phyloP scores from a whole-genome alignment of 2,888 invertebrate species.

The Peribatodes rhomboidaria region DNA sequence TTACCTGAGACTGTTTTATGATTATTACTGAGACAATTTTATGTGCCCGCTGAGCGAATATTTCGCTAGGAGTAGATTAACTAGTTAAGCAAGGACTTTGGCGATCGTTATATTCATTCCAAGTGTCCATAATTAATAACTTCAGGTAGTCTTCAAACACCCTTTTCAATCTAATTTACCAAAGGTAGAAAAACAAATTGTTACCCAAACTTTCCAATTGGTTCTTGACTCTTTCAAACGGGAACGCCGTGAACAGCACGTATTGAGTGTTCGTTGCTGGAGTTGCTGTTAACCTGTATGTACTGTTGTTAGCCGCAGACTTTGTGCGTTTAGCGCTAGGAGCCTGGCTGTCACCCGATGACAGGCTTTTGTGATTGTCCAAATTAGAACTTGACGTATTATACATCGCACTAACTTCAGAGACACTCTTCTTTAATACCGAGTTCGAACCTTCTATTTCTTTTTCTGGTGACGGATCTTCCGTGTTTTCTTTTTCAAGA shows the following conservation, averaged over 20 bases:
- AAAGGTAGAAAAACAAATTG: constrained; percentile 22
- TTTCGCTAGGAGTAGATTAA: too few relatives aligned
- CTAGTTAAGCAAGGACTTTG: too few relatives aligned
- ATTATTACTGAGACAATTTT: too few relatives aligned
- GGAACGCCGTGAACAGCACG: constrained; percentile 76
- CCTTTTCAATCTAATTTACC: too few relatives aligned
- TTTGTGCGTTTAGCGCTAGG: constrained; percentile 64
- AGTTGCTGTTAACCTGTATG: constrained; percentile 59
- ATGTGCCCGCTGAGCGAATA: too few relatives aligned
- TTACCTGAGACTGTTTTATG: too few relatives aligned
- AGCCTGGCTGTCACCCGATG: constrained; percentile 50
- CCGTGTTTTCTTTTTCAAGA: constrained; percentile 38
- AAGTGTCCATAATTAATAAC: too few relatives aligned
- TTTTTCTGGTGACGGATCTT: constrained; percentile 50
- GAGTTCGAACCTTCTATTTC: constrained; percentile 52
- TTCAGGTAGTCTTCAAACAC: too few relatives aligned
- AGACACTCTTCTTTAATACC: constrained; percentile 51
- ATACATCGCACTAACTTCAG: constrained; percentile 70
- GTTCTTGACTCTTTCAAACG: constrained; percentile 64
- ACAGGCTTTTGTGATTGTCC: constrained; percentile 65
- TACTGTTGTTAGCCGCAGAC: constrained; percentile 44
- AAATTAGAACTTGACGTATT: constrained; percentile 61
- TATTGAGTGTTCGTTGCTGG: constrained; percentile 58
- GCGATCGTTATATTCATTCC: too few relatives aligned
- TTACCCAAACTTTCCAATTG: constrained; percentile 74